Percentiles rank a stretch among this genome's conserved stretches.
Evolutionary conservation across 1,140 invertebrate species (phyloP).

Genomic region (Formica exsecta): DNA sequence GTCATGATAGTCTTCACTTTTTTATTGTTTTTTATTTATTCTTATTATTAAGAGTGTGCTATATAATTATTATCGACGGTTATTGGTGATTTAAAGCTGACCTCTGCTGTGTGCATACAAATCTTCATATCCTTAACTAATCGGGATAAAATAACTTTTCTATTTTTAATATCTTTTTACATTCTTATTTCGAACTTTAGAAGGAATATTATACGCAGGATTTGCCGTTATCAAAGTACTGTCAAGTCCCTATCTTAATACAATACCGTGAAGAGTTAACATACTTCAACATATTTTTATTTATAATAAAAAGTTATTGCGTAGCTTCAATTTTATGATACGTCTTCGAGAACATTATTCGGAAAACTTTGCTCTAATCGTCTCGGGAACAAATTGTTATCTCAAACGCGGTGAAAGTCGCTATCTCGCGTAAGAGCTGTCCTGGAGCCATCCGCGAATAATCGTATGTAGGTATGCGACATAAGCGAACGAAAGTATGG

Average conservation of each 20-base stretch:
- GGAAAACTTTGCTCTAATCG: neutral
- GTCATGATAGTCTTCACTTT: neutral
- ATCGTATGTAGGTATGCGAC: neutral
- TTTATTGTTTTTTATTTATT: too few species aligned
- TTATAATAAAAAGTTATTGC: neutral
- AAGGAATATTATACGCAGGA: neutral
- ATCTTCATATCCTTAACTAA: too few species aligned
- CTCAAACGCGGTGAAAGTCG: conserved; percentile 45
- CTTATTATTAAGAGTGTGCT: too few species aligned
- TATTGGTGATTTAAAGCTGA: too few species aligned
- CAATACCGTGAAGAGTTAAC: neutral
- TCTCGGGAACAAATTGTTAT: conserved; percentile 15
- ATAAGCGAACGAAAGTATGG: conserved; percentile 9
- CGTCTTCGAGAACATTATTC: neutral
- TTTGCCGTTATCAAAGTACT: neutral
- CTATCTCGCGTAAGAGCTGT: conserved; percentile 26
- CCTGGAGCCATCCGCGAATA: neutral
- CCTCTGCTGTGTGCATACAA: too few species aligned
- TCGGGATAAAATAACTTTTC: too few species aligned
- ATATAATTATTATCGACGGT: too few species aligned
- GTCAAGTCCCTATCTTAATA: neutral
- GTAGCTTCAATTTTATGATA: neutral
- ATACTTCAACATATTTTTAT: conserved; percentile 2
- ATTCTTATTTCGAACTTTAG: neutral
- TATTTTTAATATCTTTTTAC: neutral